Evolutionary conservation across 2,888 invertebrate genomes (phyloP), one percentile per base, ranked within the genome.

Genomic region (Steinernema hermaphroditum): DNA sequence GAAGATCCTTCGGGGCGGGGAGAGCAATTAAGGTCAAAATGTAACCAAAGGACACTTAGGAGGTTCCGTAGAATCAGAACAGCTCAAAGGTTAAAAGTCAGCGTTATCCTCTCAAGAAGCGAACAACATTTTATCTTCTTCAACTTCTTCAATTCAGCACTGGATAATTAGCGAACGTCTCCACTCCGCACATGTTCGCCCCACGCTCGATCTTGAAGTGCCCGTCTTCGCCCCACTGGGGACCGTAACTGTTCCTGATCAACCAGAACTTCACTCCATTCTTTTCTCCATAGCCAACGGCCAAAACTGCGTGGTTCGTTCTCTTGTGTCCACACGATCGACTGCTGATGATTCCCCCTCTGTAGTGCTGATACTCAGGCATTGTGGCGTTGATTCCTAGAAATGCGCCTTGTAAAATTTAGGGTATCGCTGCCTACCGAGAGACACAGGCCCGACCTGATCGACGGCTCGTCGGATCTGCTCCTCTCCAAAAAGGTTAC

Each of bases 261-360:
- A 29, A 14, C 62, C 62, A 62, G 29, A 6, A 62, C 14, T 62
- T 34, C 32, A 29, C 8, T 12, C 62, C 62, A 16, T 4, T 34
- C n/a, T 62, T n/a, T 16, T 16, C n/a, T 16, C 62, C 62, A n/a
- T 62, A 62, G 1, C 62, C 62, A 62, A 62, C 62, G n/a, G 34
- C 32, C 29, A 62, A 32, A 62, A 62, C 62, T 2, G 32, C 62
- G 32, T 62, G 62, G n/a, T 62, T 50, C 32, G 62, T 62, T 14
- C 32, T n/a, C 62, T 29, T 62, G 62, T 62, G 9, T 32, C 29
- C 29, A 32, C 62, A 34, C 1, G 9, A 16, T 14, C 16, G 22
- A 50, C 16, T 29, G 32, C 29, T 34, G 16, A 62, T 29, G 2
- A 62, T 24, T 22, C 50, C 50, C 12, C 22, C 24, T 19, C 24